Base-by-base conservation (phyloP, 1,140 invertebrate species). In the Latrodectus geometricus region DNA sequence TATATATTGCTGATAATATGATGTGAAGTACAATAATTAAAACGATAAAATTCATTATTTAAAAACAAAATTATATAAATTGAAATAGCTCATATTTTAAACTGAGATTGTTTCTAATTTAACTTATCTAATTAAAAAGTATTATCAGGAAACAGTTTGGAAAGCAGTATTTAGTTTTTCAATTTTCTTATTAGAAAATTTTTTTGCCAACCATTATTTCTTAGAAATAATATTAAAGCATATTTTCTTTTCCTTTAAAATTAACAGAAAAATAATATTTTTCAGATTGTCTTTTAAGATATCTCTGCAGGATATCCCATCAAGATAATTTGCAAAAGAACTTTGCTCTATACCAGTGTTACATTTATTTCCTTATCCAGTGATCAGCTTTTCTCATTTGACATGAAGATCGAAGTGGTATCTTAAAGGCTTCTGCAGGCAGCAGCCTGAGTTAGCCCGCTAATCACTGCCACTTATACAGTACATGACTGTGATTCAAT, bases 361-460 rank as follows among this genome's bases (percentile, higher is more conserved):
- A 9, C 49, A 14, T 82, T 11, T 61, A 14, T 17, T 17, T 61
- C 21, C 50, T 80, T 70, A 50, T 7, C 5, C n/a, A 56, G 9
- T 66, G 56, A 9, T 23, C 14, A 17, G 5, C 66, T 20, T 17
- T 61, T 61, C 11, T 50, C 17, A 81, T 17, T 72, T 54, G 68
- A 81, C 61, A 61, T 50, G 70, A 12, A 74, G 48, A 65, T 73
- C 7, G 74, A 76, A 76, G 50, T 35, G 20, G 70, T 69, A 84
- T 68, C 50, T n/a, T 17, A 9, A 49, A 86, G 75, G 83, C 74
- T 86, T 76, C 83, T 86, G 83, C 83, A 56, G 83, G 83, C 83
- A 86, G 83, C 65, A 86, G 83, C 83, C 75, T 77, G 35, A 12
- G 15, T 66, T n/a, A 69, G 68, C 65, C 73, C 83, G 70, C 66